Evolutionary conservation across 53 echinoderm and acorn worm genomes (phyloP).

Genomic region (Luidia sarsii): DNA sequence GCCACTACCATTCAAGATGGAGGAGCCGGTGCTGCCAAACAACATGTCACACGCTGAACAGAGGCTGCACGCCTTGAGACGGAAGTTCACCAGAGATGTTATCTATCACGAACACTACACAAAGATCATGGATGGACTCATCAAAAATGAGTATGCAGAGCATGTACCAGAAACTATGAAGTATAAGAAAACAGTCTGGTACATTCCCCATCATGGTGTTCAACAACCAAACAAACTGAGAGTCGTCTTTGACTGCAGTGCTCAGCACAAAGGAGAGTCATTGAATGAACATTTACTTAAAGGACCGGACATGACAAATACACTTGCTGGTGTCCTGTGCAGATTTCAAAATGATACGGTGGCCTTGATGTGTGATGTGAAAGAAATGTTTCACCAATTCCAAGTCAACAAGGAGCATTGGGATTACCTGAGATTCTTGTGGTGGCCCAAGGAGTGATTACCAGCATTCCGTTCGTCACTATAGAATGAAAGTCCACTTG

Average conservation of each 20-base stretch:
- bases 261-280: slow-evolving; percentile 19
- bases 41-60: slow-evolving; percentile 4
- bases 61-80: slow-evolving; percentile 21
- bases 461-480: not conserved
- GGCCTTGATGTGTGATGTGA: slow-evolving; percentile 43
- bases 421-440: slow-evolving; percentile 43
- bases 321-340: slow-evolving; percentile 41
- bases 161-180: slow-evolving; percentile 15
- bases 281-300: slow-evolving; percentile 45
- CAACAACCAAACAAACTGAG: slow-evolving; percentile 36
- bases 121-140: slow-evolving; percentile 44
- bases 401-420: slow-evolving; percentile 20
- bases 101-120: slow-evolving; percentile 53
- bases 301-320: slow-evolving; percentile 26
- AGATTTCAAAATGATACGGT: slow-evolving; percentile 42
- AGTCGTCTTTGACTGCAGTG: slow-evolving; percentile 57
- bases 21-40: slow-evolving; percentile 32
- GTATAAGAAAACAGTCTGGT: slow-evolving; percentile 20
- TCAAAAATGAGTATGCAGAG: slow-evolving; percentile 59
- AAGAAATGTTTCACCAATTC: slow-evolving; percentile 54
- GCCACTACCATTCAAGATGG: slow-evolving; percentile 47
- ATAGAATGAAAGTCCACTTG: slow-evolving; percentile 40
- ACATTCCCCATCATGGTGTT: slow-evolving; percentile 57
- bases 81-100: slow-evolving; percentile 29
- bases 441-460: slow-evolving; percentile 56